Conservation (phyloP, 2,113 vertebrate genomes). For the Clarias batrachus region DNA sequence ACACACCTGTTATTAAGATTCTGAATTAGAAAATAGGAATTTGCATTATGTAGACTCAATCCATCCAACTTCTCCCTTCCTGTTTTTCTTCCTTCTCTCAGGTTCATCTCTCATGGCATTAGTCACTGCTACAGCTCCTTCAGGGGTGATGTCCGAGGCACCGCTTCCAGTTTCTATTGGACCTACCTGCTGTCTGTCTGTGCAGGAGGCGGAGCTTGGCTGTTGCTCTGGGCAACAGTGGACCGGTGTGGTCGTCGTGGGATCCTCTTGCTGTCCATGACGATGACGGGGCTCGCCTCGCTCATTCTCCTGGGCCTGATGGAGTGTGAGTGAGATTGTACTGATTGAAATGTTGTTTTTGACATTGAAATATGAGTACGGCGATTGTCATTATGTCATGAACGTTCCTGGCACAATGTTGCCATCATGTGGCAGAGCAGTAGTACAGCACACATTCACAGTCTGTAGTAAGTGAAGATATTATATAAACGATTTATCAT, state of each 20-base stretch:
- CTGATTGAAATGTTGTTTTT: not conserved
- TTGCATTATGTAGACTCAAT: not conserved
- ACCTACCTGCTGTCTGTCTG: constrained; percentile 82
- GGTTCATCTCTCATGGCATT: constrained; percentile 87
- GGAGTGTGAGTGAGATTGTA: constrained; percentile 76
- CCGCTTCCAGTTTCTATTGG: constrained; percentile 80
- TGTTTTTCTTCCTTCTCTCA: constrained; percentile 54
- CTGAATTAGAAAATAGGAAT: not conserved
- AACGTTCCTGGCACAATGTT: constrained; percentile 21
- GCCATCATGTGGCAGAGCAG: constrained; percentile 58
- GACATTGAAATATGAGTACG: not conserved
- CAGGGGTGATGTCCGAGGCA: constrained; percentile 75
- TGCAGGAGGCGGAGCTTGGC: constrained; percentile 80
- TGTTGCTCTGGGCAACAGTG: constrained; percentile 80
- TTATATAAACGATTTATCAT: not conserved
- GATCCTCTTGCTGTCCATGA: constrained; percentile 83
- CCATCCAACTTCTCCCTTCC: constrained; percentile 8
- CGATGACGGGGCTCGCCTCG: constrained; percentile 82
- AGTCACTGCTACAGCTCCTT: constrained; percentile 86
- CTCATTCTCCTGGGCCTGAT: constrained; percentile 84
- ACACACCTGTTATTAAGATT: not conserved
- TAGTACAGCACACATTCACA: not conserved
- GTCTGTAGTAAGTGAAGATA: not conserved
- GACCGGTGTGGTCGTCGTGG: constrained; percentile 84
- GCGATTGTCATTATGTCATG: not conserved